Base-by-base conservation (phyloP, 2,797 vertebrate species). In the Hippocampus kuda region DNA sequence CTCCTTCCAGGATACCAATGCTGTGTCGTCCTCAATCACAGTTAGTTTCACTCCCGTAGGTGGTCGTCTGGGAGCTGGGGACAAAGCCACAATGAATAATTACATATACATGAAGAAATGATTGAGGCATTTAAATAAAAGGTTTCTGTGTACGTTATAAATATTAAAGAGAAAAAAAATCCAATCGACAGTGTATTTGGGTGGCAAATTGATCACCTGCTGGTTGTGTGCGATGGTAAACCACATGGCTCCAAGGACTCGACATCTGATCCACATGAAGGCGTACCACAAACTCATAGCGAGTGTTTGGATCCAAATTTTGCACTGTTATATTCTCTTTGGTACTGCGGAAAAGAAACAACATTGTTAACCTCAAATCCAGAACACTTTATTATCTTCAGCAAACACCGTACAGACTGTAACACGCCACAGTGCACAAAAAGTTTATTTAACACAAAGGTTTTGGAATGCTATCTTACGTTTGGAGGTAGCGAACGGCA, bases 261-360 rank as follows among this genome's bases (percentile, higher is more conserved):
- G 94, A 95, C 72, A 95, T 92, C 77, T 94, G 94, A 77, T 95
- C 97, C 83, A 94, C 91, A 0, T 98, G 95, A 67, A 99, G 82
- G 72, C 96, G 93, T 41, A 99, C 95, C 7, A 95, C 92, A 89
- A 99, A 97, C 83, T 99, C 97, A 62, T 98, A 99, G 73, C 91
- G 94, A 41, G 95, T 99, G 88, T 94, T 95, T 67, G 94, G 86
- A 81, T 89, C 85, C 69, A 99, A 89, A 71, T 90, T 91, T 68
- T 91, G 88, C 67, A 99, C 84, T 70, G 89, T 75, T 83, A 95
- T 88, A 54, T 90, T 93, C 75, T 95, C 94, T 71, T 95, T 93
- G 64, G 90, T 91, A 10, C 97, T 99, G 82, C 66, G 76, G 57
- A 81, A 30, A 79, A 72, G 76, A 61, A 80, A 63, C 62, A 75